Evolutionary conservation across 2,888 invertebrate species (phyloP).

Genomic region (Drosophila melanosoma): DNA sequence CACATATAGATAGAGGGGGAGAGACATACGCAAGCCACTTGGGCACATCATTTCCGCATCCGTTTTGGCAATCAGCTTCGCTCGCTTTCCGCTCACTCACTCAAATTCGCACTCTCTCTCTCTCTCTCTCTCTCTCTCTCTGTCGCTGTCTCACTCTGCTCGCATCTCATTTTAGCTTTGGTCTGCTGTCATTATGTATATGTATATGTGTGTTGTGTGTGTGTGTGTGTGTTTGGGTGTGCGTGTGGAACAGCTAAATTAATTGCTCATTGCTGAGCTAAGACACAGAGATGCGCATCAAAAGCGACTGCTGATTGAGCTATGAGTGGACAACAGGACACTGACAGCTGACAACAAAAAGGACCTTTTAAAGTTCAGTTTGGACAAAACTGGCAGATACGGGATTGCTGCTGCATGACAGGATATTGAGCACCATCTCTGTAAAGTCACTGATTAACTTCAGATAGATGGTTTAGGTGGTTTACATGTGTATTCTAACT

Average conservation of each 20-base stretch:
- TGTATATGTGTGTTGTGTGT: too few species aligned
- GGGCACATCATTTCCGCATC: constrained; percentile 74
- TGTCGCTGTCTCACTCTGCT: background rate
- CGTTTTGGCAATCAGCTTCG: constrained; percentile 70
- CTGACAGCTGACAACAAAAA: background rate
- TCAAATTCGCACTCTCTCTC: background rate
- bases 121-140: background rate
- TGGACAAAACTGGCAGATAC: background rate
- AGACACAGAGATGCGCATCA: constrained; percentile 27
- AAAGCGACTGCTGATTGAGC: constrained; percentile 33
- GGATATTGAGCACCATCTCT: background rate
- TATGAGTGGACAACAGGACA: background rate
- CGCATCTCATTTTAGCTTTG: constrained; percentile 57
- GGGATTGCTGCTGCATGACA: background rate
- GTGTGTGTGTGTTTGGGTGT: constrained; percentile 2
- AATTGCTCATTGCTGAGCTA: constrained; percentile 54
- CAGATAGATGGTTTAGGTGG: background rate
- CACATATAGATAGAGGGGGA: background rate
- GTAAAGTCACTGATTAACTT: background rate
- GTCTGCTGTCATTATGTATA: constrained; percentile 43
- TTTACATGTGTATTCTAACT: background rate
- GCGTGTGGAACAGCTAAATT: constrained; percentile 48
- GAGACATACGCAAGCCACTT: constrained; percentile 28
- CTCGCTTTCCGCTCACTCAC: background rate
- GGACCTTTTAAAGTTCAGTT: constrained; percentile 1